Conservation (phyloP, 1,140 invertebrate species). For the Hycleus phaleratus region DNA sequence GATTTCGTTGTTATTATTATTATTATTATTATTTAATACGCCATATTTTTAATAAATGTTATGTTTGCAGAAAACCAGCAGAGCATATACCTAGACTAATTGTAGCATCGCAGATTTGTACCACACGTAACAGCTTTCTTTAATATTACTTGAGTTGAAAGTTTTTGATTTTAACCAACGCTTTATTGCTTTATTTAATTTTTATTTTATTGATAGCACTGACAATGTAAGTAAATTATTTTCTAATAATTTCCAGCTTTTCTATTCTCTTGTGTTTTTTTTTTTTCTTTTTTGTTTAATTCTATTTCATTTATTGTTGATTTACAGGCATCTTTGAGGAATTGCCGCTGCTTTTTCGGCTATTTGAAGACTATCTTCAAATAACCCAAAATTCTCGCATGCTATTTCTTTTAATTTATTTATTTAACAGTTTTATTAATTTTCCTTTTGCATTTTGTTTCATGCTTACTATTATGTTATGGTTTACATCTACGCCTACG, state of each 20-base stretch:
- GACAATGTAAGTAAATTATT: conserved; percentile 29
- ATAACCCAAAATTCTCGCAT: no score
- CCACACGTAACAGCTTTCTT: conserved; percentile 35
- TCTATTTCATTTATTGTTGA: conserved; percentile 1
- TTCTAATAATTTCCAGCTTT: conserved; percentile 10
- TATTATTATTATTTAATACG: conserved; percentile 21
- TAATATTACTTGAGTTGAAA: conserved; percentile 14
- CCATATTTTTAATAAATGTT: conserved; percentile 33
- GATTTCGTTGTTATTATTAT: conserved; percentile 17
- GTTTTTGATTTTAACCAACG: not conserved
- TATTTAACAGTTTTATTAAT: no score
- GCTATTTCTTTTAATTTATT: no score
- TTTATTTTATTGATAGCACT: conserved; percentile 7
- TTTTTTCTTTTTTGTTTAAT: not conserved
- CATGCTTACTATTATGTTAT: no score
- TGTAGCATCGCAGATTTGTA: conserved; percentile 38
- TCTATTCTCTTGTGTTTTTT: not conserved
- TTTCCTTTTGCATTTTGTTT: no score
- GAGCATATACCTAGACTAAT: conserved; percentile 31
- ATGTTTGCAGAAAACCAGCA: conserved; percentile 38
- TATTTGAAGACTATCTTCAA: no score
- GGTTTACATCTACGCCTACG: no score
- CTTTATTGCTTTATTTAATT: conserved; percentile 19
- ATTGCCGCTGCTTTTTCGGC: no score
- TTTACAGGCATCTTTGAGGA: no score